Evolutionary conservation across 1,140 invertebrate genomes (phyloP), one percentile per base, ranked within the genome.

Genomic region (Calliphora vicina): DNA sequence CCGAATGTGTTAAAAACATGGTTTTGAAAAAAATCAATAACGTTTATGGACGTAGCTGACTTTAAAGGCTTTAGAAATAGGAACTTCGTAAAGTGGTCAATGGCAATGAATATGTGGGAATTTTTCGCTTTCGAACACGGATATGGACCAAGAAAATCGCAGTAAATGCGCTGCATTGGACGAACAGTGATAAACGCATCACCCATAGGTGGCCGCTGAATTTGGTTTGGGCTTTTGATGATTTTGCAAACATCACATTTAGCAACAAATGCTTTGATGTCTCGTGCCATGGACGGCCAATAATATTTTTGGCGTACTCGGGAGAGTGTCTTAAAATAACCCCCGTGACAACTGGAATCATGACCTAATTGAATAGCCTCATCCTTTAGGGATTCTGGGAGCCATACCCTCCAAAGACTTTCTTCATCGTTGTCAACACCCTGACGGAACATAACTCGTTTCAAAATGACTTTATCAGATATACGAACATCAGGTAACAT

Each of bases 351-450:
- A 17, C 12, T 15, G 8, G 29, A 35, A 35, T 35, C 8, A 35
- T 35, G 29, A 35, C 23, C 25, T 12, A 23, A 12, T 9, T 80
- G 45, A 25, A 80, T 50, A 12, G 25, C 25, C 15, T 15, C 26
- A n/a, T 25, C 42, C 35, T 1, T 50, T 23, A 80, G 23, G 20
- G 42, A 25, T 15, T 80, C 23, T n/a, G 76, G 76, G 6, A 80
- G 13, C 42, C 76, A 80, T 15, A 80, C n/a, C 25, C 35, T 80
- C 76, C 76, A 80, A 15, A 25, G 23, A 25, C 42, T 23, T 80
- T 80, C 35, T 12, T 27, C 45, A 26, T 50, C 17, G 13, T 23
- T 15, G 17, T 13, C n/a, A n/a, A 29, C 76, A 42, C 23, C 42
- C 5, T 23, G 42, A 50, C n/a, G 42, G n/a, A n/a, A n/a, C n/a